Percentiles rank a stretch among this genome's conserved stretches.
phyloP scores from a whole-genome alignment of 2,797 vertebrate genomes.

The Morelia viridis region DNA sequence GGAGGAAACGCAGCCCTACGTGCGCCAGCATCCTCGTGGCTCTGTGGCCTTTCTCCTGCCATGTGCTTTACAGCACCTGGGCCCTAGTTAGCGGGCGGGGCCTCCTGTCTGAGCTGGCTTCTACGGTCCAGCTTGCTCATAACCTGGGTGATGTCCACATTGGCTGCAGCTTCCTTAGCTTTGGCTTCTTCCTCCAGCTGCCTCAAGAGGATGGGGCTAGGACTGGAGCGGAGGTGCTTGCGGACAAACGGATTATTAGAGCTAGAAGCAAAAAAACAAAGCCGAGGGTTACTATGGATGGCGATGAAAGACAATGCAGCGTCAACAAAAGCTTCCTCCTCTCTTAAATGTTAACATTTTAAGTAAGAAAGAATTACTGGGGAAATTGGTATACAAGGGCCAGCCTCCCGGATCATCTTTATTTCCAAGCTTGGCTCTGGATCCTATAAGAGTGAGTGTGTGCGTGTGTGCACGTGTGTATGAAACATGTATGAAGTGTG shows the following conservation, averaged over 20 bases:
- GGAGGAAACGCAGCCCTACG: slow-evolving; percentile 44
- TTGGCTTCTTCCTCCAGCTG: slow-evolving; percentile 89
- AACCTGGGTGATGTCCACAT: slow-evolving; percentile 97
- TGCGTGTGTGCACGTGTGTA: no score
- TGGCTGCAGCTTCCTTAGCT: slow-evolving; percentile 84
- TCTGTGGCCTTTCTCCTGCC: slow-evolving; percentile 39
- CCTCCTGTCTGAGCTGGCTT: slow-evolving; percentile 69
- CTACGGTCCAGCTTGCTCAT: slow-evolving; percentile 96
- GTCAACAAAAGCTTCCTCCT: no score
- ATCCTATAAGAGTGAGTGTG: no score
- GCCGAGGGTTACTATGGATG: slow-evolving; percentile 30
- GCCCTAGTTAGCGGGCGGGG: slow-evolving; percentile 66
- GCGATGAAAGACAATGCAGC: not conserved
- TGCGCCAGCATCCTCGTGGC: slow-evolving; percentile 2
- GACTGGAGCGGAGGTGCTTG: slow-evolving; percentile 84
- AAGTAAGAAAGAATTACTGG: no score
- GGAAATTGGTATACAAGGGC: no score
- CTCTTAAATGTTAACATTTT: no score
- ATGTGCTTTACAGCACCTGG: slow-evolving; percentile 34
- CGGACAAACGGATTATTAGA: slow-evolving; percentile 83
- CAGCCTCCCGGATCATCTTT: no score
- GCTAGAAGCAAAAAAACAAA: slow-evolving; percentile 52
- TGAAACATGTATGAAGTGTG: no score
- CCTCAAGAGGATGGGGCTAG: slow-evolving; percentile 89
- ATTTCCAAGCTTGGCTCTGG: no score